Evolutionary conservation across 2,113 vertebrate genomes (phyloP), one percentile per base, ranked within the genome.

Genomic region (Pseudorectes ferrugineus): DNA sequence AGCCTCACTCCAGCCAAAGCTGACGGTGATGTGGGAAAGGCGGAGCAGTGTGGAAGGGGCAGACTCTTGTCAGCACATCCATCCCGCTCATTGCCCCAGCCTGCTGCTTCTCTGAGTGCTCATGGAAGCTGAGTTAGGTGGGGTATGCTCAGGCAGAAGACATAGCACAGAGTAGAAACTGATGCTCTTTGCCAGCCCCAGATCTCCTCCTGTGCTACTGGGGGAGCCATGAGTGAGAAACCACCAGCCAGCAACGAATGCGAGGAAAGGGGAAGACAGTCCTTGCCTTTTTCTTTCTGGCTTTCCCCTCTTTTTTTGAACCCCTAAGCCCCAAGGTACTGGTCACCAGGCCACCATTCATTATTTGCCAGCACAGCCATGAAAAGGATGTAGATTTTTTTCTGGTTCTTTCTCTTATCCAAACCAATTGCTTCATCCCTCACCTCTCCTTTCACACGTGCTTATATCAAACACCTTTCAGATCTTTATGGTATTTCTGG

Each of bases 101-200:
- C 52, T 85, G 57, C 43, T 68, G 48, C 52, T 76, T 73, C 61
- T 71, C 46, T 12, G 15, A 33, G 28, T 5, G 8, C 12, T 81
- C 6, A 4, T 22, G 57, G 82, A 74, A 89, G 68, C 33, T 1
- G 5, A 49, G 26, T 31, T 52, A 51, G 0, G 0, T n/a, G 49
- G 2, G 2, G 13, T 13, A 4, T 40, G 19, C 33, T 14, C 45
- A 89, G 6, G 16, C 57, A 93, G 66, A 52, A 62, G 35, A 35
- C 2, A 3, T 7, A 67, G 40, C 62, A 74, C 29, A 70, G 33
- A 57, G 31, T 0, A 46, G 28, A 85, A 43, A 36, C 5, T 55
- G 15, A 59, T 43, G n/a, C 15, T 81, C 22, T 70, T 82, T 87
- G 51, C 68, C 71, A 91, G 73, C 5, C 31, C 21, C 17, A 1